Evolutionary conservation across 2,797 vertebrate species (phyloP), one percentile per base, ranked within the genome.

Genomic region (Sebastes kiyomatsui): DNA sequence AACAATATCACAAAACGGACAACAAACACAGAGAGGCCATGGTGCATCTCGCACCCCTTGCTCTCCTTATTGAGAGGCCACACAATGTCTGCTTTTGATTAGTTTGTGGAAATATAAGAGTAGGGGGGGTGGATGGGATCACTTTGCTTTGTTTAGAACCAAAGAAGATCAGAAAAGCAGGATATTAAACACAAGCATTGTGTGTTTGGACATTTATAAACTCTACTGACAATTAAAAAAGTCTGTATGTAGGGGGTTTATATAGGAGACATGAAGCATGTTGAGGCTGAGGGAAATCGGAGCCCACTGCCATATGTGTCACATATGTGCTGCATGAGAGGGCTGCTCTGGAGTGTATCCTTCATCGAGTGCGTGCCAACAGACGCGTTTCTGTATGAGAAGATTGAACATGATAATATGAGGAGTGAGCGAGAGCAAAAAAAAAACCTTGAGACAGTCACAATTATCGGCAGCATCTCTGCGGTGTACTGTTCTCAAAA

Each of bases 281-380:
- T 64, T 32, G 67, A 71, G 69, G 72, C 66, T 13, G 46, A 58
- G 56, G 78, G 85, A 82, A 90, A 92, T 86, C 64, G 30, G 81
- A 92, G 84, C 81, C 71, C 1, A 3, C 28, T 6, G 56, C 75
- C 92, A 91, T 85, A 89, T 94, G 92, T 22, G 72, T 81, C 84
- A 90, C 94, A 93, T 75, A 81, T 95, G 93, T 92, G 87, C 79
- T 12, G 74, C 28, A 8, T 9, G 9, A 33, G 58, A 27, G 78
- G 55, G 3, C 23, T 4, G 23, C 55, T 82, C 79, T 54, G 73
- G 52, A 72, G 42, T 33, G 71, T 61, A 16, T 58, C 33, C 49
- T 22, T 62, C 49, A n/a, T 49, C 3, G 4, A 56, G 52, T 56
- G 18, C 11, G 6, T 60, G 81, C 75, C 83, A 77, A 9, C 67